Base-by-base conservation (phyloP, 2,888 invertebrate genomes). In the Catocala sponsa region DNA sequence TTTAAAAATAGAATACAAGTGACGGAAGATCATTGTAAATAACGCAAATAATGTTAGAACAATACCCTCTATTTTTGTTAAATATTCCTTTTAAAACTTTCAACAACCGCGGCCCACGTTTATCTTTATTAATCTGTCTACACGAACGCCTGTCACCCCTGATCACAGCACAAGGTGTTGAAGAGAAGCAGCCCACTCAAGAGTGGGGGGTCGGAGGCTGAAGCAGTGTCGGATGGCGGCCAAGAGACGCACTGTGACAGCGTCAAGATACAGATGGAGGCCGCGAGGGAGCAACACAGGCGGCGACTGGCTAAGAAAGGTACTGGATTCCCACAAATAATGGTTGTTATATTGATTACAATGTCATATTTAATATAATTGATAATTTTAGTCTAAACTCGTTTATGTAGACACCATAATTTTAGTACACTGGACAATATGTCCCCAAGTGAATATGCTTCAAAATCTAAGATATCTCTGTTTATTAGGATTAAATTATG, bases 211-310 rank as follows among this genome's bases (percentile, higher is more conserved):
- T 88, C 89, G 6, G 92, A 91, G 77, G 86, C 88, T 7, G 92
- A 92, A 62, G 80, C 73, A 38, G 88, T 80, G 43, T 87, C 87
- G 0, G 91, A 89, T 65, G 88, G 88, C 2, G 59, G 68, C 0
- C 82, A 83, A 68, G 90, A 89, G 57, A 80, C 81, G 52, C 88
- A 86, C 65, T 80, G 89, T 0, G 92, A 92, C 82, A 79, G 83
- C 66, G 86, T 94, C 69, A 94, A 94, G 87, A 81, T 94, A 63
- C 92, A 94, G 77, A 95, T 95, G 95, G 94, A 94, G 70, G 91
- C 90, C 0, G 94, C 93, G 0, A 68, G 95, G 48, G 94, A 95
- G 68, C 87, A 89, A 76, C 94, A 95, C 53, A 57, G 95, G 15
- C 65, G 89, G 1, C 65, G 91, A 4, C 82, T 95, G 0, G 94